Base-by-base conservation (phyloP, 1,140 invertebrate species). In the Monomorium pharaonis region DNA sequence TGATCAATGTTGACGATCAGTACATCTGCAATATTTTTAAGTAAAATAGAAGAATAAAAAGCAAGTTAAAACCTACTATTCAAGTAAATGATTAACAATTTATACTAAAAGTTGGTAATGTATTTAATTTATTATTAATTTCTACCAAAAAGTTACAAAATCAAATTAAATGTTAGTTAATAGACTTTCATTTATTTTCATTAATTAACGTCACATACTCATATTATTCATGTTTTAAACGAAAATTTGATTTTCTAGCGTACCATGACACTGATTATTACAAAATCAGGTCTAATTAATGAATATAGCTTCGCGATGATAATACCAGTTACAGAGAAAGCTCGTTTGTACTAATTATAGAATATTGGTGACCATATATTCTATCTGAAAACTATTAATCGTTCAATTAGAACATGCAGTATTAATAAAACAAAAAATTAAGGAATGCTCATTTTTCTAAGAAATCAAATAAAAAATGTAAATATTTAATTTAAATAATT, bases 321-420 rank as follows among this genome's bases (percentile, higher is more conserved):
- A 30, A 24, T 76, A 18, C 21, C n/a, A 47, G 75, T 63, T 62
- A 33, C 42, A 49, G 56, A 77, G 75, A 47, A 62, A 47, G 16
- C 75, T 44, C 27, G 56, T 62, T 76, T 63, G 75, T 77, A 24
- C 24, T 63, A 63, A 77, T 77, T 63, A 63, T n/a, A 47, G 18
- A 77, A 62, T 77, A 62, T 30, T 44, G 5, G 56, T 42, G 24
- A 16, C 18, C 24, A 33, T 33, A 30, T n/a, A 3, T 12, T 44
- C 24, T 44, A 44, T 47, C 2, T 18, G 21, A 77, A 62, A 63
- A 63, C 18, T 30, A 44, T 77, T 77, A 62, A 62, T 12, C 6
- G 10, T 30, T 47, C 18, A 18, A 63, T 63, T 76, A 24, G 10
- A 5, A 16, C 18, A 21, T 56, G 18, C 49, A n/a, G 18, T 7